Percentiles rank a stretch among this genome's conserved stretches.
Evolutionary conservation across 2,797 vertebrate species (phyloP).

Genomic region (Neosilurus hyrtlii): DNA sequence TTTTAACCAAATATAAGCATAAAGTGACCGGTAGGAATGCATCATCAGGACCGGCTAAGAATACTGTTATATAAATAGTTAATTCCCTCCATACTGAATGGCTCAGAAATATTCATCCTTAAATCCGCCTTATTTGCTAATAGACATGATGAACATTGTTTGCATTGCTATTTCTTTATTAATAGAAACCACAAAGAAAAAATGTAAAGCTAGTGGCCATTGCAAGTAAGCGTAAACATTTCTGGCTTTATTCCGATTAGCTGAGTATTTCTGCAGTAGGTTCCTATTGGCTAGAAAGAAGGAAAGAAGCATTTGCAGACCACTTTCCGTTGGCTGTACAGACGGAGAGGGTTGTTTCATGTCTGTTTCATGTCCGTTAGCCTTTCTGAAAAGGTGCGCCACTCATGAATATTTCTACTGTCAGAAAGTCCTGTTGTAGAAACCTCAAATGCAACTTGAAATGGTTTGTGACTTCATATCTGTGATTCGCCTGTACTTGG

Average conservation of each 20-base stretch:
- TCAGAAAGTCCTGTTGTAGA: background rate
- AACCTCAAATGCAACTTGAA: conserved; percentile 3
- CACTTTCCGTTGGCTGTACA: background rate
- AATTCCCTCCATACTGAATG: background rate
- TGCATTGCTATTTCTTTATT: background rate
- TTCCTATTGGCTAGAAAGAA: conserved; percentile 1
- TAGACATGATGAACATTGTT: background rate
- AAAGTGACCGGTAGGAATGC: background rate
- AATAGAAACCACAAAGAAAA: too few relatives aligned
- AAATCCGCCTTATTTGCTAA: background rate
- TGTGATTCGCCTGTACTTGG: conserved; percentile 43
- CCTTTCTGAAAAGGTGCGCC: background rate
- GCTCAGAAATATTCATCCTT: background rate
- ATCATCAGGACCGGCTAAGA: background rate
- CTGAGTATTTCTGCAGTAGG: background rate
- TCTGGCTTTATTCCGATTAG: background rate
- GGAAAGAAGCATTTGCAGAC: background rate
- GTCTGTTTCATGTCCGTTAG: background rate
- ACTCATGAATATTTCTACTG: background rate
- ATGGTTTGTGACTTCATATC: conserved; percentile 27
- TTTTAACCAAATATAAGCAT: background rate
- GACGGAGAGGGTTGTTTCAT: background rate
- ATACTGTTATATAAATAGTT: background rate
- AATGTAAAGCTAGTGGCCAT: background rate
- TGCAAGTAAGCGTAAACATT: background rate